Evolutionary conservation across 2,113 vertebrate species (phyloP), one percentile per base, ranked within the genome.

Genomic region (Epinephelus cyanopodus): DNA sequence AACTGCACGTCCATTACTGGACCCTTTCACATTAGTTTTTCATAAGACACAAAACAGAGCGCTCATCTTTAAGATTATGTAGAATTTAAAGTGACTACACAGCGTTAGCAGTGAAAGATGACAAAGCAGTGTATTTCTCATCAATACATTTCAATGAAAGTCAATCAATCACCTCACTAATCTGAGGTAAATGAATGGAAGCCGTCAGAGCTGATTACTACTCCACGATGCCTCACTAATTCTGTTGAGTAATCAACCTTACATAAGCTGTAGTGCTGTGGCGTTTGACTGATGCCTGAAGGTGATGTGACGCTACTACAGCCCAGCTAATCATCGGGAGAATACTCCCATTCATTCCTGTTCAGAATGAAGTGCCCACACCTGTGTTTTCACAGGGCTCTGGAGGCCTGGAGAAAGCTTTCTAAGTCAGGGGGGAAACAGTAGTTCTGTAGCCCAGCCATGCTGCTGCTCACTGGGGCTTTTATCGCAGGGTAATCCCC

Each of bases 401-500:
- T 80, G 82, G 87, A 90, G 86, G 85, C 85, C 85, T 58, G 87
- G 76, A 81, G 89, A 92, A 92, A 90, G 88, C 90, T 90, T 89
- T 91, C 85, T 75, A 91, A 92, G 90, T 93, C 80, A 74, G 77
- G 66, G 83, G 87, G 84, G 87, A 85, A 90, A 92, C 90, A 90
- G 93, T 93, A 94, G 92, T 94, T 91, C 47, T 89, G 77, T 86
- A 60, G 92, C 82, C 80, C 85, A 73, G 82, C 92, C 89, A 77
- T 75, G 83, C 89, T 89, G 81, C 93, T 93, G 87, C 92, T 94
- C 90, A 90, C 92, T 95, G 92, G 90, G 91, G 84, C 90, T 95
- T 95, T 95, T 94, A 95, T 95, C 90, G 70, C 83, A 68, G 81
- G 84, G 92, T 95, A 95, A 96, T 95, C 94, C 94, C 87, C 91